Base-by-base conservation (phyloP, 1,140 invertebrate species). In the Glossosoma conforme region DNA sequence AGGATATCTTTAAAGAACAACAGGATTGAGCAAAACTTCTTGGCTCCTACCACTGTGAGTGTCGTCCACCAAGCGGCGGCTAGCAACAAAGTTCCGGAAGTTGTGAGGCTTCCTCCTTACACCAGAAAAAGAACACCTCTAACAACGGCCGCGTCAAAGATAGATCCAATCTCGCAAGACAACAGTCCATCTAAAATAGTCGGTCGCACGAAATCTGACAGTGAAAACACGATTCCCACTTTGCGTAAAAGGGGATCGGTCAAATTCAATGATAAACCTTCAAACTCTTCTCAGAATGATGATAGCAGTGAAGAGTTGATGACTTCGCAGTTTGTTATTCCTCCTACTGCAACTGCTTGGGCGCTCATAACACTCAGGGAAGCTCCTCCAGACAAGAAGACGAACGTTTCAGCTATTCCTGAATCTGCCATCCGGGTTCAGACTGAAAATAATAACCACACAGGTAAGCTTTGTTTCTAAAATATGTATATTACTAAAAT, bases 1-100 rank as follows among this genome's bases (percentile, higher is more conserved):
- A 44, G 56, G 32, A 59, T 59, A 6, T 59, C 56, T 10, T 48
- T 59, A 28, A 59, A 55, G 42, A 51, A 25, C 37, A 57, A 53
- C 19, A 33, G 44, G 24, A 43, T 24, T 17, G 20, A 25, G 15
- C 22, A 33, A 30, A 43, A 52, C 28, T 37, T 41, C 37, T 30
- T 50, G 9, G 18, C 18, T 41, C 18, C 49, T 13, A n/a, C 15
- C 8, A 21, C 17, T 8, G 43, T n/a, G n/a, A 28, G 1, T 21
- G n/a, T n/a, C 24, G n/a, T 25, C 14, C 42, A 6, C 13, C 14
- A 44, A 25, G 44, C 15, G 2, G 2, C 35, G 3, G 17, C 44
- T 1, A 52, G 38, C 2, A 40, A 41, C 9, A 59, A 49, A 25
- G 13, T 17, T 21, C 52, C 53, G 6, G 28, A 55, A 21, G 21